Evolutionary conservation across 2,888 invertebrate species (phyloP), one percentile per base, ranked within the genome.

Genomic region (Perizoma flavofasciatum): DNA sequence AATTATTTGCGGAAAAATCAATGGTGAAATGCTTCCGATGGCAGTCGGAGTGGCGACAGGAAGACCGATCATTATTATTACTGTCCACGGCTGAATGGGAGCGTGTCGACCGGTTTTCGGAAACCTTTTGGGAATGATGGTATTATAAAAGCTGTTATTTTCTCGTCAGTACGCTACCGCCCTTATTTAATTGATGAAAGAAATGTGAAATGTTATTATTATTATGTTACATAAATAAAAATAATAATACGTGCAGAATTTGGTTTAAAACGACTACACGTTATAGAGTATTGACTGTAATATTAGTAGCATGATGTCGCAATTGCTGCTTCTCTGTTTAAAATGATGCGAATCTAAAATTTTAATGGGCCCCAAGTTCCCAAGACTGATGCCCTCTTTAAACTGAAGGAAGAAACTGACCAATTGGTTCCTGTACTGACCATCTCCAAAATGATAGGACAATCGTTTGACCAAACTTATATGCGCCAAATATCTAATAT

Each of bases 1-100:
- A 82, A 87, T 85, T 88, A 88, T 89, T 89, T 89, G 86, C 87
- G 90, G 91, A 90, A 89, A 90, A 92, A 91, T 90, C 88, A 89
- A 91, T 89, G 89, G 86, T 72, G 79, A 82, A 86, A 81, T 69
- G 84, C 75, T 89, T 89, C 91, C 91, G 86, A 82, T 82, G 78
- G 79, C 76, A 78, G 76, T 66, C 66, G 67, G 58, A 79, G 74
- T 75, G 80, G 79, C 78, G 82, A 81, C 84, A 85, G 88, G 86
- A 88, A 88, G 84, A 81, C 75, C 73, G 83, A 85, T 86, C 83
- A 85, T 88, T 88, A 89, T 91, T 90, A 88, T 89, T 88, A 86
- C 79, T 78, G 83, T 81, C 82, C 81, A 77, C 76, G 71, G 63
- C 71, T 79, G 74, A 85, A 84, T 82, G 68, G 83, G 74, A 83